Evolutionary conservation across 2,113 vertebrate genomes (phyloP).

Genomic region (Callionymus lyra): DNA sequence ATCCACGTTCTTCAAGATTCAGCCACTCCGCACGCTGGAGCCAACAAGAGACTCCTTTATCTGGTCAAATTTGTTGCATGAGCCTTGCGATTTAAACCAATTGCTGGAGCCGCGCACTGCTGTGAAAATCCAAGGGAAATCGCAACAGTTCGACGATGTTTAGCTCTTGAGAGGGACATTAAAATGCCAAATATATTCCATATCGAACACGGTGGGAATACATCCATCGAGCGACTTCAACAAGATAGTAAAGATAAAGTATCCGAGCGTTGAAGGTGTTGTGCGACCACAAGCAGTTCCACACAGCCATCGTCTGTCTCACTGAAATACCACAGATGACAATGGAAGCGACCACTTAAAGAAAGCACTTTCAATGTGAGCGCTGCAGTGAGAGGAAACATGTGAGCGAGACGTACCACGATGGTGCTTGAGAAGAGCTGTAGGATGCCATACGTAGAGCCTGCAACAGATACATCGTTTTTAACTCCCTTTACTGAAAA

Average conservation of each 20-base stretch:
- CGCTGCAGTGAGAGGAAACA: no score
- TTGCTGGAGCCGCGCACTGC: conserved; percentile 29
- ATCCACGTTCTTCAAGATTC: conserved; percentile 27
- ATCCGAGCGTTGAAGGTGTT: conserved; percentile 4
- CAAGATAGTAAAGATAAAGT: no score
- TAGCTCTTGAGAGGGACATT: not conserved
- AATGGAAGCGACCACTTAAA: conserved; percentile 21
- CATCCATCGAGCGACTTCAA: not conserved
- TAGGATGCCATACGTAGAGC: conserved; percentile 85
- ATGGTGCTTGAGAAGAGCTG: conserved; percentile 91
- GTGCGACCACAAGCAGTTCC: conserved; percentile 13
- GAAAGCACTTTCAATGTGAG: conserved; percentile 8
- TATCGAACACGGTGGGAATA: not conserved
- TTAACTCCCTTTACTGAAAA: no score
- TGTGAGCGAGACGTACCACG: conserved; percentile 76
- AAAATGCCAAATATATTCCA: not conserved
- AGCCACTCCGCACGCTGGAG: conserved; percentile 30
- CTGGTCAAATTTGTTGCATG: conserved; percentile 59
- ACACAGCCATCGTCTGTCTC: conserved; percentile 40
- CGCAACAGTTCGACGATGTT: no score
- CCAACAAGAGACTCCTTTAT: conserved; percentile 57
- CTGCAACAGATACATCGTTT: no score
- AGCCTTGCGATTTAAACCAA: conserved; percentile 51
- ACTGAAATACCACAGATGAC: conserved; percentile 26
- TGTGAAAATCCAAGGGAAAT: conserved; percentile 3